Base-by-base conservation (phyloP, 2,797 vertebrate species). In the Anolis apletophallus region DNA sequence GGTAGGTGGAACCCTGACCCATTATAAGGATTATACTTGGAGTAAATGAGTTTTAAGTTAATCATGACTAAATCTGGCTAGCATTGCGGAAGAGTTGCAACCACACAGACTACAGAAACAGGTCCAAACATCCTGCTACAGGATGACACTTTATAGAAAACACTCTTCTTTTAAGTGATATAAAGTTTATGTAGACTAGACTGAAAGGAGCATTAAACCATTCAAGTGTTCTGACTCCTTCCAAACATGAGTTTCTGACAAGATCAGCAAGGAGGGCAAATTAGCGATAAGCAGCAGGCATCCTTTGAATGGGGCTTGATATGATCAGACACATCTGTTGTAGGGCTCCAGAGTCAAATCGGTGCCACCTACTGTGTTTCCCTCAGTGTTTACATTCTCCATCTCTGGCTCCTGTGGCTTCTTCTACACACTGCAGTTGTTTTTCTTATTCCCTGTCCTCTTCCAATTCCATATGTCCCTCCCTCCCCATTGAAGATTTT, bases 401-500 rank as follows among this genome's bases (percentile, higher is more conserved):
- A 89, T 90, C 86, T 74, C 86, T 86, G 36, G 81, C 8, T 81
- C 73, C 77, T 67, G 73, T 34, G 55, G 54, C 75, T 52, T 59
- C 79, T 67, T 36, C 36, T 52, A 59, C 73, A 72, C 55, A 16
- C 54, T 72, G 32, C 26, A 46, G 52, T 79, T 29, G 64, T 77
- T 32, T 32, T 40, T 54, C 67, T 88, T 34, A 29, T 75, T 21
- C 69, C 81, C 69, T 80, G 26, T 67, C 29, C 84, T 78, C 32
- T 50, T 82, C 84, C 80, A 54, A 36, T 67, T 72, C 88, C 88
- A 52, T 79, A 8, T 67, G 88, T 92, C 95, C 91, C 50, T 91
- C 46, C 93, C 89, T 94, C 85, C 91, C 92, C 91, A 95, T 96
- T 72, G 90, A 93, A 94, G 96, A 90, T 80, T 84, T 87, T 87